Evolutionary conservation across 2,888 invertebrate genomes (phyloP).

Genomic region (Oasisia sp.): DNA sequence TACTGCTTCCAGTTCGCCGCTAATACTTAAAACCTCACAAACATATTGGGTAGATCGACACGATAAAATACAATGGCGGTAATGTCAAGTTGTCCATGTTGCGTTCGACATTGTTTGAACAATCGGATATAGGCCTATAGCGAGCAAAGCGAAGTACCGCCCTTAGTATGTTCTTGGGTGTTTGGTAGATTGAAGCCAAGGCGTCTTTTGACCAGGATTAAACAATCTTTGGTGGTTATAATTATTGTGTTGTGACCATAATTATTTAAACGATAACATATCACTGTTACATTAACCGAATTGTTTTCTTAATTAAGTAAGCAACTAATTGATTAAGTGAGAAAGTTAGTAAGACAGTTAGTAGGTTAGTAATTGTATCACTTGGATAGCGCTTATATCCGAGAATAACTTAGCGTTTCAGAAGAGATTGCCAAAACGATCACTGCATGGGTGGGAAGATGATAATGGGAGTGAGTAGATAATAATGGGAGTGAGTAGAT

Average conservation of each 20-base stretch:
- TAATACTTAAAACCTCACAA: neutral
- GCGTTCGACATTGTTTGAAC: neutral
- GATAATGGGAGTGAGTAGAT: conserved; percentile 28
- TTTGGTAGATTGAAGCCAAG: no score
- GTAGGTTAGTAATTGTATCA: neutral
- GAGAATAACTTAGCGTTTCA: no score
- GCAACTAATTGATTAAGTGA: conserved; percentile 8
- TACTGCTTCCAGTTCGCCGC: neutral
- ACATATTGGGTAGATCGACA: neutral
- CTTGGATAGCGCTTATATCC: no score
- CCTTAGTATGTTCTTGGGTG: no score
- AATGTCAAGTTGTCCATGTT: neutral
- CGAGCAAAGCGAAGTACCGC: neutral
- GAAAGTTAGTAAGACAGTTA: conserved; percentile 28
- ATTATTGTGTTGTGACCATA: neutral
- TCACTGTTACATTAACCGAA: neutral
- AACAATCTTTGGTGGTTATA: neutral
- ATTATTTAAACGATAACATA: neutral
- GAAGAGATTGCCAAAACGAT: no score
- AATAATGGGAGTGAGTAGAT: conserved; percentile 30
- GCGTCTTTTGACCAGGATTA: neutral
- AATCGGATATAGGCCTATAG: neutral
- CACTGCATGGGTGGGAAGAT: no score
- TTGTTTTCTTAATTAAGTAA: neutral
- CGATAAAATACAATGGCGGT: neutral